Conservation (phyloP, 2,797 vertebrate species). For the Chelidonichthys spinosus region DNA sequence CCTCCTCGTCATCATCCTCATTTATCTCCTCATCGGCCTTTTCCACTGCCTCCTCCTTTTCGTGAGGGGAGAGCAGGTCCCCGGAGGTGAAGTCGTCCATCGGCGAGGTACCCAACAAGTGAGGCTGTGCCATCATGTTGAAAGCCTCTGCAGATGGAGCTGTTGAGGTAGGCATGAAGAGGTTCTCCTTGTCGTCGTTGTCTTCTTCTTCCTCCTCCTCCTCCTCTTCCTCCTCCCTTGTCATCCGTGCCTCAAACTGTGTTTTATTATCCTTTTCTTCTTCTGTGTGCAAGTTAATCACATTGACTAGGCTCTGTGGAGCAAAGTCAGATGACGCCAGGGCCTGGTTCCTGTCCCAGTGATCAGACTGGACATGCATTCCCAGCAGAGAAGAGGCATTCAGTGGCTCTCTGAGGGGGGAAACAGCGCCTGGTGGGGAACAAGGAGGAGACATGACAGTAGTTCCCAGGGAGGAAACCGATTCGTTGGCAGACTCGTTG, state of each 20-base stretch:
- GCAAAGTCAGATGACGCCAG: slow-evolving; percentile 26
- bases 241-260: slow-evolving; percentile 26
- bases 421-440: slow-evolving; percentile 72
- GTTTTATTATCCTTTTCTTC: slow-evolving; percentile 40
- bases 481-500: slow-evolving; percentile 52
- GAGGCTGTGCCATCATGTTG: slow-evolving; percentile 42
- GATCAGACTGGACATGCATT: slow-evolving; percentile 58
- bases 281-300: slow-evolving; percentile 53
- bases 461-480: slow-evolving; percentile 76
- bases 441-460: slow-evolving; percentile 85
- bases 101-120: slow-evolving; percentile 49
- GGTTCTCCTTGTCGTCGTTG: slow-evolving; percentile 62
- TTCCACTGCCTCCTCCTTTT: slow-evolving; percentile 83
- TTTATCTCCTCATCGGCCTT: slow-evolving; percentile 88
- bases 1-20: slow-evolving; percentile 80
- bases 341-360: slow-evolving; percentile 57
- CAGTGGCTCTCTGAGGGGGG: slow-evolving; percentile 66
- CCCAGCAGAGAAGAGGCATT: slow-evolving; percentile 60
- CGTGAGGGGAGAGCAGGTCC: slow-evolving; percentile 71
- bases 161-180: slow-evolving; percentile 53
- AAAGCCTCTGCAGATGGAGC: slow-evolving; percentile 49
- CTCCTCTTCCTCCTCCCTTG: slow-evolving; percentile 42
- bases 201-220: slow-evolving; percentile 21
- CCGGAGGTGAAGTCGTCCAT: slow-evolving; percentile 54
- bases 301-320: slow-evolving; percentile 46